phyloP scores from a whole-genome alignment of 2,113 vertebrate species.

The Dissostichus mawsoni region DNA sequence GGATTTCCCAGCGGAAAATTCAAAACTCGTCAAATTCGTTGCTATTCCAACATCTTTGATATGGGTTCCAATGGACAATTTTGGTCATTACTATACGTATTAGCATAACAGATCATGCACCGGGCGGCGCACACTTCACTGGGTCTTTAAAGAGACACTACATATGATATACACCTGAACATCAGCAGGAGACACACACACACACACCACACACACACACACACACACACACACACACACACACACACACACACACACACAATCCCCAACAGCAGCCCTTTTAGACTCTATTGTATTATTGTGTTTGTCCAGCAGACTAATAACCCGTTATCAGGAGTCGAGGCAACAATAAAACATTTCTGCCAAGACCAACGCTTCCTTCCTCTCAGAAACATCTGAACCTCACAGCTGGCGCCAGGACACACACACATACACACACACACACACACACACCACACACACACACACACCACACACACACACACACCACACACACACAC shows the following conservation, averaged over 20 bases:
- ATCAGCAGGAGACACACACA: too few species aligned
- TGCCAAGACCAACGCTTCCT: slow-evolving; percentile 60
- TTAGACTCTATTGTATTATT: slow-evolving; percentile 59
- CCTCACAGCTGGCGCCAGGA: slow-evolving; percentile 42
- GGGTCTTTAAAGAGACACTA: too few species aligned
- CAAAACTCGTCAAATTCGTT: too few species aligned
- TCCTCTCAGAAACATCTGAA: slow-evolving; percentile 42
- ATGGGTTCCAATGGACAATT: too few species aligned
- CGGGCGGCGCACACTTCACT: too few species aligned
- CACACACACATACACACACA: not conserved
- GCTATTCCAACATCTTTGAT: too few species aligned
- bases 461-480: slow-evolving; percentile 9
- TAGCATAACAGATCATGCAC: too few species aligned
- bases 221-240: slow-evolving; percentile 6
- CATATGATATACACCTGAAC: too few species aligned
- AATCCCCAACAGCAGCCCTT: not conserved
- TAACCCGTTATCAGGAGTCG: slow-evolving; percentile 56
- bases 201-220: too few species aligned
- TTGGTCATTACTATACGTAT: too few species aligned
- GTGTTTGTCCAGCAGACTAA: slow-evolving; percentile 53
- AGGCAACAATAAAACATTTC: slow-evolving; percentile 61
- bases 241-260: not conserved
- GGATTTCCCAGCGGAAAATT: too few species aligned
- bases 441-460: slow-evolving; percentile 5
- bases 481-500: slow-evolving; percentile 10